Evolutionary conservation across 2,888 invertebrate species (phyloP).

Genomic region (Lydus trimaculatus): DNA sequence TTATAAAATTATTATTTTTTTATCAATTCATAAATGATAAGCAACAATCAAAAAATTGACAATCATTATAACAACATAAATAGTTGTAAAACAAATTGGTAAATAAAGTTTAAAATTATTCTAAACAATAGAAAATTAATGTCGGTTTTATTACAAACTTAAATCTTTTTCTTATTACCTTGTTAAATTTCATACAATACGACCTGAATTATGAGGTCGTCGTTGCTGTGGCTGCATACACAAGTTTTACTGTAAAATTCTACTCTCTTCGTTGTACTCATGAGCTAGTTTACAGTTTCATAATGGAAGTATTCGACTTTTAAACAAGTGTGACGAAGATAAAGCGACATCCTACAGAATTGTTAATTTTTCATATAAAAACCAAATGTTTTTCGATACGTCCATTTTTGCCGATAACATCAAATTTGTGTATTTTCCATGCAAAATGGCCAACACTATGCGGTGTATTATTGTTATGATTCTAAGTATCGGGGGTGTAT

Average conservation of each 20-base stretch:
- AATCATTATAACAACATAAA: neutral
- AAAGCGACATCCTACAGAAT: too few relatives aligned
- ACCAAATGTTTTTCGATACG: too few relatives aligned
- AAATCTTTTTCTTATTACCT: too few relatives aligned
- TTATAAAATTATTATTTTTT: constrained; percentile 2
- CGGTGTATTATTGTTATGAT: constrained; percentile 19
- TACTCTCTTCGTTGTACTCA: too few relatives aligned
- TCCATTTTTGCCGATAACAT: too few relatives aligned
- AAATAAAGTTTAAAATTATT: neutral
- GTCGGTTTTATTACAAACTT: neutral
- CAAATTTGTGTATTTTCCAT: neutral
- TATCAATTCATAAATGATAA: neutral
- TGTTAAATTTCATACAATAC: neutral
- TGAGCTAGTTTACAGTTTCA: too few relatives aligned
- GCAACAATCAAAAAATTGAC: neutral
- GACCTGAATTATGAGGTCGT: too few relatives aligned
- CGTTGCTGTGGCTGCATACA: too few relatives aligned
- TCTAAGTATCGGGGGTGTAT: constrained; percentile 11
- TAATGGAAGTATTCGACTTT: too few relatives aligned
- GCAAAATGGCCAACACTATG: constrained; percentile 23
- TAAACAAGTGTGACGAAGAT: too few relatives aligned
- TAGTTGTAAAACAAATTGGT: neutral
- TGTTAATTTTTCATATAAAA: too few relatives aligned
- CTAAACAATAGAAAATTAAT: constrained; percentile 1
- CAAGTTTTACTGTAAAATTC: too few relatives aligned